Conservation (phyloP, 1,140 invertebrate species). For the Pygmarrhopalites habei region DNA sequence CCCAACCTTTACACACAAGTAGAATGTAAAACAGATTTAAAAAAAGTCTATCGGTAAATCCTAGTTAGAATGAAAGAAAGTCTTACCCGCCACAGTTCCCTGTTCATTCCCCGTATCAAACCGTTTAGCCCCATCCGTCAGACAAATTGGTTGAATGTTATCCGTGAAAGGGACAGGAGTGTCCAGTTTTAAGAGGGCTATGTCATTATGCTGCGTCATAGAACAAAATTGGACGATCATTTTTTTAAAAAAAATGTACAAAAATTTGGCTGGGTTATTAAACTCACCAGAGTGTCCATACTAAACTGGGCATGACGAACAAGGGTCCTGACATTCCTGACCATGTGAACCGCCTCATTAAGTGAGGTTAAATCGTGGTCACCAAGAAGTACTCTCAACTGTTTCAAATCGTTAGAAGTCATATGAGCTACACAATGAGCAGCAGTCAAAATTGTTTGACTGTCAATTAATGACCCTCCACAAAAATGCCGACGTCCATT, state of each 20-base stretch:
- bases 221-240: background rate
- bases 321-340: background rate
- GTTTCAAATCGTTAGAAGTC: background rate
- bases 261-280: background rate
- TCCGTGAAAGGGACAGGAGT: slow-evolving; percentile 49
- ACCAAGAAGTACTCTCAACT: background rate
- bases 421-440: slow-evolving; percentile 23
- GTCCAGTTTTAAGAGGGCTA: slow-evolving; percentile 73
- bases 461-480: slow-evolving; percentile 25
- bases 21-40: too few relatives aligned
- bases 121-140: background rate
- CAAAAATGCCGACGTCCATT: slow-evolving; percentile 28
- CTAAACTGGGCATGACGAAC: background rate
- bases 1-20: too few relatives aligned
- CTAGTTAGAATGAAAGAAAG: too few relatives aligned
- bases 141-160: background rate
- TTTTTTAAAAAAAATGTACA: background rate
- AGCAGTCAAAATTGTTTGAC: slow-evolving; percentile 25
- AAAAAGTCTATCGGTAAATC: too few relatives aligned
- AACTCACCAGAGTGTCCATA: background rate
- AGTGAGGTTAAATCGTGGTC: background rate
- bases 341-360: background rate
- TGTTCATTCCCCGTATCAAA: background rate
- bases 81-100: slow-evolving; percentile 43
- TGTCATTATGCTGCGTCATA: slow-evolving; percentile 65